Evolutionary conservation across 2,113 vertebrate genomes (phyloP), one percentile per base, ranked within the genome.

Genomic region (Poeciliopsis prolifica): DNA sequence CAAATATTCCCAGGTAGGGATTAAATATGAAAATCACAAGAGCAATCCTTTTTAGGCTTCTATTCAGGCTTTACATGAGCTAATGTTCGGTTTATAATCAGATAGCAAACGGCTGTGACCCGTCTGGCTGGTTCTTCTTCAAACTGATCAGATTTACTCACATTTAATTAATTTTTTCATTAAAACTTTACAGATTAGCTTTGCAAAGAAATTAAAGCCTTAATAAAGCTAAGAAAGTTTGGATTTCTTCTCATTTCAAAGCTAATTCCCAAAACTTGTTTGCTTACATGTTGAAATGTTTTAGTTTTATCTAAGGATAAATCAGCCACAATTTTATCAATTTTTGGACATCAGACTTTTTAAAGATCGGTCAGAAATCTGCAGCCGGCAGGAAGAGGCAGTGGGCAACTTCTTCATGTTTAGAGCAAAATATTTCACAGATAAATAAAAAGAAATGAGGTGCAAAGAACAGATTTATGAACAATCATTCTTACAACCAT

Each of bases 1-100:
- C 17, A 97, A 97, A 89, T 96, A 98, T 85, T 96, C 95, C 70
- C 95, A 96, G 95, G 97, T 97, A 92, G 5, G 40, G 10, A n/a
- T 3, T 30, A 28, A 65, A 24, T 10, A 2, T 4, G 14, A 24
- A 33, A 26, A n/a, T 31, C 51, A 58, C 19, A 54, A 10, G 51
- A n/a, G n/a, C 42, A 44, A 14, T 17, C 35, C 2, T 12, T 11
- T 37, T 11, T 42, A 42, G 14, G 17, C 44, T 19, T 2, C 19
- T 7, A 19, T 19, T 1, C 44, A 5, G 44, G 44, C 3, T 17
- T 48, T 6, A 11, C 17, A n/a, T 54, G 5, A 54, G 22, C 51
- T 9, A 0, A 24, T 54, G 2, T 3, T 22, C 0, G 24, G 51
- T 54, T n/a, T 54, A 10, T 54, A 24, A 54, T 48, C 15, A 2